phyloP scores from a whole-genome alignment of 2,888 invertebrate species.

The Emesis castigata region DNA sequence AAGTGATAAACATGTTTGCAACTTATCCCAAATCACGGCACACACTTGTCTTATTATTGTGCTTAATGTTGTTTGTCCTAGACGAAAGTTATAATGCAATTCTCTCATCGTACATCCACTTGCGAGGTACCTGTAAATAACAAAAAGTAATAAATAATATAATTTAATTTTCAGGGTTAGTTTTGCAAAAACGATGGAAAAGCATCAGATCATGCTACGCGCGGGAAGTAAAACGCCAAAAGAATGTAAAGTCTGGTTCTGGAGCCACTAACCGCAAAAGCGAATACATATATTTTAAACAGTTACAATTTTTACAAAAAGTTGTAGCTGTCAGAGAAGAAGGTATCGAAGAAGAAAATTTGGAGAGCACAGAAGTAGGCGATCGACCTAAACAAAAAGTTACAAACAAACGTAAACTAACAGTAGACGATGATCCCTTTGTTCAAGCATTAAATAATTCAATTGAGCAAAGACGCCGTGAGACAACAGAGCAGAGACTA shows the following conservation, averaged over 20 bases:
- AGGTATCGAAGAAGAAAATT: constrained; percentile 23
- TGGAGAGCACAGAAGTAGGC: constrained; percentile 21
- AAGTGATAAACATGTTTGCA: not conserved
- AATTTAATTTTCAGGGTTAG: constrained; percentile 31
- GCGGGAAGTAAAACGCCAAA: constrained; percentile 62
- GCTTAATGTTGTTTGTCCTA: not conserved
- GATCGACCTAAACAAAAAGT: constrained; percentile 17
- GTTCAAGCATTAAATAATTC: constrained; percentile 16
- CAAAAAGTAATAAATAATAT: not conserved
- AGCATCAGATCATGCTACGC: constrained; percentile 63
- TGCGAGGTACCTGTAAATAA: constrained; percentile 1
- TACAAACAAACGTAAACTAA: constrained; percentile 22
- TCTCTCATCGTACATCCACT: not conserved
- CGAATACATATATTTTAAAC: constrained; percentile 62
- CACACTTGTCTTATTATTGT: not conserved
- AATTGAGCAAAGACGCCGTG: constrained; percentile 13
- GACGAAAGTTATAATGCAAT: not conserved
- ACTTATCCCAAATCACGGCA: not conserved
- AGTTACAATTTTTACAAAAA: constrained; percentile 46
- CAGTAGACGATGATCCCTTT: constrained; percentile 17
- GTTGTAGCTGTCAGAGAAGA: constrained; percentile 48
- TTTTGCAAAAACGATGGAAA: constrained; percentile 66
- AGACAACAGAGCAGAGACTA: constrained; percentile 23
- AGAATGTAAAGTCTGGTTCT: constrained; percentile 53
- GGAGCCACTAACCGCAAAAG: constrained; percentile 54